Evolutionary conservation across 2,888 invertebrate genomes (phyloP).

Genomic region (Trypoxylon attenuatum): DNA sequence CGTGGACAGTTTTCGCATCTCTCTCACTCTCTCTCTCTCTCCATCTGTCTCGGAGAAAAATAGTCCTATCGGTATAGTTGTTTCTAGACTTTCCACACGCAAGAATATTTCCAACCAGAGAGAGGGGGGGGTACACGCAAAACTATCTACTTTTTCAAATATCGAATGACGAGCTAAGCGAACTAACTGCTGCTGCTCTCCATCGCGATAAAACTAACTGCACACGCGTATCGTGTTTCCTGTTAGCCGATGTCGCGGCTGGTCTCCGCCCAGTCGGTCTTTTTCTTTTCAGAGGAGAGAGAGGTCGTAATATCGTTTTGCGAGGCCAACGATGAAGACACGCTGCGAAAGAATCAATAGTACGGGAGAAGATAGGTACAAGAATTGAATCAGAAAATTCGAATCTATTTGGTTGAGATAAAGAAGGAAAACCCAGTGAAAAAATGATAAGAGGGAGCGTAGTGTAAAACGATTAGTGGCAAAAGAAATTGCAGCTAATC

Average conservation of each 20-base stretch:
- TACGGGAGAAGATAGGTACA: neutral
- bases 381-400: too few species aligned
- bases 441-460: neutral
- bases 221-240: slow-evolving; percentile 35
- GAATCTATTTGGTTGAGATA: too few species aligned
- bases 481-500: slow-evolving; percentile 3
- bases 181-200: neutral
- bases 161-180: neutral
- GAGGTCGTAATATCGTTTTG: slow-evolving; percentile 62
- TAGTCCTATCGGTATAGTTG: neutral
- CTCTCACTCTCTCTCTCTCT: slow-evolving; percentile 2
- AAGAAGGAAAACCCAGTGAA: too few species aligned
- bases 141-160: slow-evolving; percentile 1
- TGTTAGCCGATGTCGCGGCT: slow-evolving; percentile 31
- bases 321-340: slow-evolving; percentile 53
- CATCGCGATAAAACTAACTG: slow-evolving; percentile 17
- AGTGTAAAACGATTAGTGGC: neutral
- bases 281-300: slow-evolving; percentile 65
- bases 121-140: neutral
- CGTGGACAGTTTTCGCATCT: neutral
- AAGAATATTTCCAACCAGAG: slow-evolving; percentile 1
- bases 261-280: slow-evolving; percentile 32
- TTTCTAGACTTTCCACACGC: neutral
- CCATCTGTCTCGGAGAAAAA: slow-evolving; percentile 4
- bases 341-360: slow-evolving; percentile 20